A percentile compares a stretch with the other conserved stretches of the same genome.
phyloP scores from a whole-genome alignment of 2,888 invertebrate genomes.

The Hipparchia sbordonii region DNA sequence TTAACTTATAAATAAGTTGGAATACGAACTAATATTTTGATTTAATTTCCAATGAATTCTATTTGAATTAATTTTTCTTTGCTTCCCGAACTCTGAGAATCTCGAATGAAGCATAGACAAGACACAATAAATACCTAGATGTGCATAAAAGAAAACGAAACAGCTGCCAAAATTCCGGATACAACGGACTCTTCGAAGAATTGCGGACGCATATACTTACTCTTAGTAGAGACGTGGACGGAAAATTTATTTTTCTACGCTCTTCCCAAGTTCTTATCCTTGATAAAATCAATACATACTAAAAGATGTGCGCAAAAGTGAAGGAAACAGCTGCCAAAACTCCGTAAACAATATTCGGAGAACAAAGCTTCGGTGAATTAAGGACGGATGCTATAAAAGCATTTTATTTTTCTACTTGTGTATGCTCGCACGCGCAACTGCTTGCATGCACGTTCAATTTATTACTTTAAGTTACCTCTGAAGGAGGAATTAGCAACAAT shows the following conservation, averaged over 20 bases:
- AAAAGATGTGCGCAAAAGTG: constrained; percentile 22
- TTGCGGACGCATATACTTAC: background rate
- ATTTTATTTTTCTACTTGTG: background rate
- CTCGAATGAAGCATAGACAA: background rate
- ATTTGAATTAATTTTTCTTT: background rate
- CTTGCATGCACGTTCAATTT: background rate
- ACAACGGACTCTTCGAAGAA: background rate
- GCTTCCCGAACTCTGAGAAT: background rate
- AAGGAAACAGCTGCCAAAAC: constrained; percentile 28
- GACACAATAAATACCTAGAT: background rate
- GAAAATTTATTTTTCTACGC: constrained; percentile 15
- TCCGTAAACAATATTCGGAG: constrained; percentile 27
- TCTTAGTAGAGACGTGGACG: background rate
- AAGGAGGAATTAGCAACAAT: background rate
- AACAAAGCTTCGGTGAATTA: constrained; percentile 23
- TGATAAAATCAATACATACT: constrained; percentile 14
- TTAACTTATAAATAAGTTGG: too few relatives aligned
- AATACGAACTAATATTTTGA: too few relatives aligned
- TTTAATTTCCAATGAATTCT: background rate
- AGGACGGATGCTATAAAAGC: background rate
- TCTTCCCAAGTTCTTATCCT: constrained; percentile 6
- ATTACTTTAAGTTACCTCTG: background rate
- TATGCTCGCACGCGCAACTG: background rate
- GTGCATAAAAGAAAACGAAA: constrained; percentile 1
- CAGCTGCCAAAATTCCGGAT: constrained; percentile 6